These are phyloP conservation scores for Galaxea fascicularis DNA, from an alignment of 92 coral and sea anemone genomes.

Conservation along the genomic window DNA sequence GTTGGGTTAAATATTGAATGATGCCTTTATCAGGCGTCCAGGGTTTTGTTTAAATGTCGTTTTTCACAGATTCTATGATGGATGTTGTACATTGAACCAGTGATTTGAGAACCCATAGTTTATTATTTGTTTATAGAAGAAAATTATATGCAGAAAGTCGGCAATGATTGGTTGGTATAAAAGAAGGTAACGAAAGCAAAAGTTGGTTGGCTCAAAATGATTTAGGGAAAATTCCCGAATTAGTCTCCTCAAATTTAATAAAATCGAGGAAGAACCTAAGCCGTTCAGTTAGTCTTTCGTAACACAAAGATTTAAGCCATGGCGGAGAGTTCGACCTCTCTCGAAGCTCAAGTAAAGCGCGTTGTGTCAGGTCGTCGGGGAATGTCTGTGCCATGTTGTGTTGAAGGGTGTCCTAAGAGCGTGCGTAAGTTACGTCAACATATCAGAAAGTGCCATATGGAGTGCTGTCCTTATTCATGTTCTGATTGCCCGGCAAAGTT, in stretches of 20 bases:
- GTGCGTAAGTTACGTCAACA: conserved; percentile 26
- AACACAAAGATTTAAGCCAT: conserved; percentile 16
- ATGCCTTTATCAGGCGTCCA: neutral
- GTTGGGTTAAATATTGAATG: neutral
- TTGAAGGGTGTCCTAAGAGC: neutral
- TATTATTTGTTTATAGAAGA: no score
- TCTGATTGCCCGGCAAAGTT: conserved; percentile 37
- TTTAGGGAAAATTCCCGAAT: conserved; percentile 22
- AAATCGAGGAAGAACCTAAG: neutral
- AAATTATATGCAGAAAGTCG: neutral
- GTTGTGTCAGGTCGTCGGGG: conserved; percentile 2
- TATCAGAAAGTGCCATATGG: conserved; percentile 12
- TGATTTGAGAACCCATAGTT: no score
- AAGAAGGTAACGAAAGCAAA: neutral
- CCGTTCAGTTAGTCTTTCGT: neutral
- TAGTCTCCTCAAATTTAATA: neutral
- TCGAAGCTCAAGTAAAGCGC: neutral
- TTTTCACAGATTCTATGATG: conserved; percentile 9
- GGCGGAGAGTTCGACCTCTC: conserved; percentile 14
- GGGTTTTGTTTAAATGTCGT: neutral
- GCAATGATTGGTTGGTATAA: neutral
- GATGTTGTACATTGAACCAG: neutral
- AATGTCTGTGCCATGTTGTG: conserved; percentile 18
- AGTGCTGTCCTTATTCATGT: conserved; percentile 13
- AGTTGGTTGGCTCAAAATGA: conserved; percentile 23